These are phyloP conservation scores for Lynx canadensis DNA, from an alignment of 2,113 vertebrate genomes.

Conservation along the genomic window DNA sequence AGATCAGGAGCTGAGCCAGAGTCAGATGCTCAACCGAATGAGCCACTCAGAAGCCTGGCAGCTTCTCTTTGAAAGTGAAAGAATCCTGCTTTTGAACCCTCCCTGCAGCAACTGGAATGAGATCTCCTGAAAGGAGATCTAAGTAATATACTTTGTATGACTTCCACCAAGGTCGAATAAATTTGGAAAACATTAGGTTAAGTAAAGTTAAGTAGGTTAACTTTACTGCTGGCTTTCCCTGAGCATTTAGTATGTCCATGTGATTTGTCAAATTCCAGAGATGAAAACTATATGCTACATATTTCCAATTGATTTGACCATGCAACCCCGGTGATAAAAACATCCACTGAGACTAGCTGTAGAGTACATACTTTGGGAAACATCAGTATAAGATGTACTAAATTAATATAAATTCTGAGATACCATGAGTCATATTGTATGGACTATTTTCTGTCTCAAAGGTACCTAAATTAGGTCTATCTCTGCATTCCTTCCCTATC, in stretches of 20 bases:
- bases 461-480: neutral
- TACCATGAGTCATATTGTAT: neutral
- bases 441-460: neutral
- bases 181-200: neutral
- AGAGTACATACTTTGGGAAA: neutral
- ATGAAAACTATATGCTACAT: neutral
- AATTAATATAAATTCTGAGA: neutral
- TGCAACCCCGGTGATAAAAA: neutral
- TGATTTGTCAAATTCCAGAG: neutral
- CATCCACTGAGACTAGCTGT: neutral
- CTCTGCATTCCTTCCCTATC: neutral
- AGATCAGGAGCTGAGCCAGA: no score
- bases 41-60: no score
- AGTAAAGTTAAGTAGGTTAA: neutral
- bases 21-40: no score
- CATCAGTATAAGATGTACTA: neutral
- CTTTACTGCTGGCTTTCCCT: neutral
- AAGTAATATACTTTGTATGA: no score
- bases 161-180: neutral
- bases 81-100: no score
- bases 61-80: no score
- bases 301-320: neutral
- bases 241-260: neutral
- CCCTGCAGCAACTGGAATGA: neutral
- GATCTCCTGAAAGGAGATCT: neutral